Evolutionary conservation across 2,113 vertebrate species (phyloP), one percentile per base, ranked within the genome.

Genomic region (Corynorhinus townsendii): DNA sequence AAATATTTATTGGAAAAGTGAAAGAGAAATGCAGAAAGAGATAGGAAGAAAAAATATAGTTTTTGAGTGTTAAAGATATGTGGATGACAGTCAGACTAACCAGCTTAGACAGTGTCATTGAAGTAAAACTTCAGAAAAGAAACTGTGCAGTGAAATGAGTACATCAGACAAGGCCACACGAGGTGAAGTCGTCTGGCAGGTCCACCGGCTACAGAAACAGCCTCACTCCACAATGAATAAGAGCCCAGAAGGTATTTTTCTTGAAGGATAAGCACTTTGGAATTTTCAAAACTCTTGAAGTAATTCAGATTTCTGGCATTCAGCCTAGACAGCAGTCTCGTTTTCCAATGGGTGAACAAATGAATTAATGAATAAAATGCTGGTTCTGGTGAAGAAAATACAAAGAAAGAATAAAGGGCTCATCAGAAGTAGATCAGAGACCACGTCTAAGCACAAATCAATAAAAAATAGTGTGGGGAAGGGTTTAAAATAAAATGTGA

Each of bases 271-370:
- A 77, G 69, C 16, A 83, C 40, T 86, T 91, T 69, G n/a, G 30
- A 87, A 87, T 82, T 87, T 93, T 76, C 40, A 62, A 82, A 95
- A 83, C 22, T 66, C 69, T 82, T 86, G 47, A 90, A 90, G 69
- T 80, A 90, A 43, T 82, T 91, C 59, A 75, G 56, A 49, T 86
- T 75, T 69, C 73, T 68, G 26, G 47, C 47, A 83, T 59, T 83
- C 59, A 62, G 47, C 76, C 59, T 59, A 40, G 69, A 93, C n/a
- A 82, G 28, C 35, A 52, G 45, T 35, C 86, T 80, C 54, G 24
- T 35, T 93, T 86, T 52, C n/a, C 16, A 69, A 38, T 47, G 49
- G 17, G 38, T 66, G 24, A 89, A 73, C 62, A 79, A 64, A 76
- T 38, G 40, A 77, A 91, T 38, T 43, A 82, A 83, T 52, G 79